phyloP scores from a whole-genome alignment of 2,888 invertebrate genomes.

The Nebria salina region DNA sequence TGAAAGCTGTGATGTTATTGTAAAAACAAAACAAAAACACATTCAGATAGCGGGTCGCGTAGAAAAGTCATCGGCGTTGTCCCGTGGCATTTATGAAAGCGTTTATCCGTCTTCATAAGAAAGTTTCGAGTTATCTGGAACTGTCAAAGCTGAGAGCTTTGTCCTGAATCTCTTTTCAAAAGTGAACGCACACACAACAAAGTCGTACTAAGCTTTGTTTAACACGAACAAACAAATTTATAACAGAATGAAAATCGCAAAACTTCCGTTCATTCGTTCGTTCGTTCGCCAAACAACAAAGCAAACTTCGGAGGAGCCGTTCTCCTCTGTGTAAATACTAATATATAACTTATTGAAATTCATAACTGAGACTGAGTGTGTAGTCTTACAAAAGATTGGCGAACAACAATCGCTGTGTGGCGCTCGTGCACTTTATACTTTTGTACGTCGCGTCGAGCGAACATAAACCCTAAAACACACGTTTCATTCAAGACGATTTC shows the following conservation, averaged over 20 bases:
- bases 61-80: not conserved
- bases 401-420: conserved; percentile 11
- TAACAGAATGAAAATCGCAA: conserved; percentile 55
- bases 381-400: conserved; percentile 46
- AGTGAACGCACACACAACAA: conserved; percentile 35
- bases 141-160: conserved; percentile 45
- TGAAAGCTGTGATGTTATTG: not conserved
- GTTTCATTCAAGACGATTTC: conserved; percentile 54
- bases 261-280: conserved; percentile 53
- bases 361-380: conserved; percentile 56
- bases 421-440: conserved; percentile 12
- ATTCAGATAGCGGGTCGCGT: not conserved
- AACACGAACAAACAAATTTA: conserved; percentile 56
- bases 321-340: conserved; percentile 56
- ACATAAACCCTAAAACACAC: conserved; percentile 14
- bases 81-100: conserved; percentile 37
- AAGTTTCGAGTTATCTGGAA: conserved; percentile 45
- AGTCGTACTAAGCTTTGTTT: conserved; percentile 55
- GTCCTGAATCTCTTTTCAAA: conserved; percentile 43
- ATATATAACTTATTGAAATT: conserved; percentile 61
- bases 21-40: not conserved
- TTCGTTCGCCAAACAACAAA: conserved; percentile 54
- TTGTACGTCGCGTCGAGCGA: not conserved
- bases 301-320: conserved; percentile 49
- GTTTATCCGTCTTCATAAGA: conserved; percentile 45